These are phyloP conservation scores for Sinopyrophorus schimmeli DNA, from an alignment of 2,888 invertebrate genomes.

Conservation along the genomic window DNA sequence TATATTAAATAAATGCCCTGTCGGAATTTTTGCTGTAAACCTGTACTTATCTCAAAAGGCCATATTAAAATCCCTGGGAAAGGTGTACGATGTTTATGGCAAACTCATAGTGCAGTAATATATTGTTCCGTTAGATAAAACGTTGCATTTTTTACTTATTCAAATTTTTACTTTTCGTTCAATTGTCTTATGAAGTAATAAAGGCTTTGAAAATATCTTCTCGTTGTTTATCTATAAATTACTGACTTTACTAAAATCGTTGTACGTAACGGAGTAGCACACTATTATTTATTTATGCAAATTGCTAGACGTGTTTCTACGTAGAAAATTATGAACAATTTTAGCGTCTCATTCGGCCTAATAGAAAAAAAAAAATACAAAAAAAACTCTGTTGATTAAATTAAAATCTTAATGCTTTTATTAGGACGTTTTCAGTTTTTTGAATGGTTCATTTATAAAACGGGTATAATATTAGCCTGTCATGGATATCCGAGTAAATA, in stretches of 20 bases:
- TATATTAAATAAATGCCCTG: constrained; percentile 17
- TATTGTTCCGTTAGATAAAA: constrained; percentile 15
- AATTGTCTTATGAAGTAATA: too few species aligned
- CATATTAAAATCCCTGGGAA: constrained; percentile 15
- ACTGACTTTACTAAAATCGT: too few species aligned
- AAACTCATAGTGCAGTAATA: constrained; percentile 17
- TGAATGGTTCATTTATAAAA: constrained; percentile 5
- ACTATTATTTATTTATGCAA: too few species aligned
- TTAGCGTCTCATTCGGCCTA: too few species aligned
- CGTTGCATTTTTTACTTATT: constrained; percentile 5
- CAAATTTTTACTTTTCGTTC: neutral
- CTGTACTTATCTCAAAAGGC: constrained; percentile 21
- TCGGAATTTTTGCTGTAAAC: constrained; percentile 13
- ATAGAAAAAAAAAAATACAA: too few species aligned
- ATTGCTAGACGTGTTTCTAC: too few species aligned
- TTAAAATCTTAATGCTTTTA: neutral
- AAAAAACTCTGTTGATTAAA: neutral
- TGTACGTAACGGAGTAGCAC: too few species aligned
- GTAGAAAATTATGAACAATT: too few species aligned
- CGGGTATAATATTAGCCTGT: constrained; percentile 11
- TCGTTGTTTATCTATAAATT: too few species aligned
- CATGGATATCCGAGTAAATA: constrained; percentile 7
- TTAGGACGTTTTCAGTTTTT: neutral
- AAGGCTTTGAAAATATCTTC: too few species aligned
- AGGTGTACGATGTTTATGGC: constrained; percentile 14